Evolutionary conservation across 2,888 invertebrate species (phyloP), one percentile per base, ranked within the genome.

Genomic region (Heteromurus nitidus): DNA sequence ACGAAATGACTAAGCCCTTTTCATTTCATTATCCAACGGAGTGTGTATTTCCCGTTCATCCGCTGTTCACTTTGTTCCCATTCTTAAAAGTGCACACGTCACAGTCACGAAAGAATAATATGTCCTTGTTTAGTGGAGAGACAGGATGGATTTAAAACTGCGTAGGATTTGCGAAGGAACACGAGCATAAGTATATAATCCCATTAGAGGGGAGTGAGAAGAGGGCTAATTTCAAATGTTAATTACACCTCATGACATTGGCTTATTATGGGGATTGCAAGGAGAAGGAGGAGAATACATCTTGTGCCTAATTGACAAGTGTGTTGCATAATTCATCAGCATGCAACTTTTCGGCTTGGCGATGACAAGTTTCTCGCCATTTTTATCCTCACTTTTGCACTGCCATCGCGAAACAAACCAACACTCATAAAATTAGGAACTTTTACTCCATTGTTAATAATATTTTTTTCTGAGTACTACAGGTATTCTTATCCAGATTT

Each of bases 191-290:
- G n/a, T n/a, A n/a, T n/a, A n/a, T n/a, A n/a, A n/a, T n/a, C n/a
- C n/a, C 60, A 53, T 22, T 60, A 42, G 36, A 60, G 7, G 20
- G 2, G n/a, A 44, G 42, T 30, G 42, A 74, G 42, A 44, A 68
- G 58, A 28, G 65, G 67, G 30, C 68, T 76, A 76, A 68, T 68
- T 68, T 31, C 36, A 44, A 68, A 67, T 68, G 68, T 76, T 76
- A 76, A 76, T 76, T 60, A 68, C 58, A 60, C 58, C 26, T 26
- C 58, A 47, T 76, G 60, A 68, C 76, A 76, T 68, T 60, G 60
- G 75, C 22, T 55, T 58, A 53, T 30, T 30, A 18, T 47, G 2
- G 3, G 22, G 20, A 24, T 7, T 20, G 20, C 30, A 55, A 73
- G 11, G 20, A 31, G 53, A 64, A n/a, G n/a, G n/a, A n/a, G n/a